A percentile compares a stretch with the other conserved stretches of the same genome.
phyloP scores from a whole-genome alignment of 2,888 invertebrate species.

The Dyspetes luteomarginatus region DNA sequence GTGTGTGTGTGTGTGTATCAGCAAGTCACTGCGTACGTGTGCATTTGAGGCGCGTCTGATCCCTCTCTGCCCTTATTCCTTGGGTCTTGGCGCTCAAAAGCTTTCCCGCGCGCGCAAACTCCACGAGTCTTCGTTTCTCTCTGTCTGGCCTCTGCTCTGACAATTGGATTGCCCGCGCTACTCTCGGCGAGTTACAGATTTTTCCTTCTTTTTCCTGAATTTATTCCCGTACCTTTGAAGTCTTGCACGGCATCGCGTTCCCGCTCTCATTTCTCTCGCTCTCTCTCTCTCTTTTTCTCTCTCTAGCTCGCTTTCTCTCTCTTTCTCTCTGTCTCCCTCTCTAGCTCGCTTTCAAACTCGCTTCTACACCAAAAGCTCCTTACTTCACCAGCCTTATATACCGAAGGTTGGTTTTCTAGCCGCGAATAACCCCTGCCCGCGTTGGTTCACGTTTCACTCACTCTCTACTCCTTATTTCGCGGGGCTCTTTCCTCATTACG shows the following conservation, averaged over 20 bases:
- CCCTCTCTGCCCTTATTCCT: slow-evolving; percentile 33
- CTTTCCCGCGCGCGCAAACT: slow-evolving; percentile 56
- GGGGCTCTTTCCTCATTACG: slow-evolving; percentile 1
- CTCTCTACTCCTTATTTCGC: slow-evolving; percentile 18
- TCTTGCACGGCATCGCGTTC: slow-evolving; percentile 39
- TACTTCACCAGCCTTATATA: slow-evolving; percentile 2
- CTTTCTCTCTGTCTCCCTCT: slow-evolving; percentile 2
- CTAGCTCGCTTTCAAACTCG: not conserved
- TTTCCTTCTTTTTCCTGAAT: slow-evolving; percentile 75
- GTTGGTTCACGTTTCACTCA: slow-evolving; percentile 4
- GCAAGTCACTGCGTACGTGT: slow-evolving; percentile 20
- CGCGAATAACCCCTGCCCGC: slow-evolving; percentile 45
- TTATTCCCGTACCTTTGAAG: slow-evolving; percentile 75
- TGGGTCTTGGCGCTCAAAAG: slow-evolving; percentile 55
- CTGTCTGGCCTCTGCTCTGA: slow-evolving; percentile 70
- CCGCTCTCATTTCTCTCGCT: not conserved
- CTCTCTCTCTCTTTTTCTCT: slow-evolving; percentile 8
- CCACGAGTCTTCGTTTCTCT: slow-evolving; percentile 36
- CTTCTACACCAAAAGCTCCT: slow-evolving; percentile 16
- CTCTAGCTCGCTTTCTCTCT: not conserved
- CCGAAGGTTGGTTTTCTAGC: slow-evolving; percentile 50
- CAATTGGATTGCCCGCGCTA: slow-evolving; percentile 77
- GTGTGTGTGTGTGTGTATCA: not conserved
- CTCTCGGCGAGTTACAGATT: slow-evolving; percentile 77
- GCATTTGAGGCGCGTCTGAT: slow-evolving; percentile 41